Base-by-base conservation (phyloP, 2,888 invertebrate species). In the Allophyes oxyacanthae region DNA sequence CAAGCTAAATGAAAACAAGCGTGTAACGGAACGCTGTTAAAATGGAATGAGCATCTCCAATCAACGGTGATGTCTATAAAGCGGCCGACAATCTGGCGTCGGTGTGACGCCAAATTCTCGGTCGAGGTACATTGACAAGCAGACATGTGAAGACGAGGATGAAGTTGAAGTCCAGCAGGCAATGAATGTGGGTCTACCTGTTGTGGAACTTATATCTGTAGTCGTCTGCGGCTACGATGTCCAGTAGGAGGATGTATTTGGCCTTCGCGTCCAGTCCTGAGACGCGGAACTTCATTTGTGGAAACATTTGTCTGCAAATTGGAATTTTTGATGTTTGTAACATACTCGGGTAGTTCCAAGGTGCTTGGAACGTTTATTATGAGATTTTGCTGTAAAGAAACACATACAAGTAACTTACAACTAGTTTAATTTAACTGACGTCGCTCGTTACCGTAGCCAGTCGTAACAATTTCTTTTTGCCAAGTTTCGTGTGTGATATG, bases 211-310 rank as follows among this genome's bases (percentile, higher is more conserved):
- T 98, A 96, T 98, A 98, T 95, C 98, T 96, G 96, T 99, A 99
- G 95, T 99, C 99, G 94, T 99, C 99, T 71, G 99, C 99, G 44
- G 99, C 99, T 82, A 99, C 99, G 92, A 99, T 99, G 96, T 99
- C 99, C 97, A 99, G 96, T 84, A 99, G 96, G 70, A 99, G 96
- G 93, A 99, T 99, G 96, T 99, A 99, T 95, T 99, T 99, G 89
- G 99, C 98, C 95, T 99, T 98, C 91, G 99, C 97, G 95, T 99
- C 99, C 95, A 99, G 95, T 82, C 99, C 99, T 88, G 98, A 98
- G 84, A 99, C 98, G 89, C 99, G 97, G 94, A 99, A 99, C 96
- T 99, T 99, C 97, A 98, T 99, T 95, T 99, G 99, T 86, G 99
- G 99, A 95, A 99, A 99, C 98, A 99, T 99, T 96, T 99, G 98